Evolutionary conservation across 2,113 vertebrate genomes (phyloP), one percentile per base, ranked within the genome.

Genomic region (Xenopus laevis): DNA sequence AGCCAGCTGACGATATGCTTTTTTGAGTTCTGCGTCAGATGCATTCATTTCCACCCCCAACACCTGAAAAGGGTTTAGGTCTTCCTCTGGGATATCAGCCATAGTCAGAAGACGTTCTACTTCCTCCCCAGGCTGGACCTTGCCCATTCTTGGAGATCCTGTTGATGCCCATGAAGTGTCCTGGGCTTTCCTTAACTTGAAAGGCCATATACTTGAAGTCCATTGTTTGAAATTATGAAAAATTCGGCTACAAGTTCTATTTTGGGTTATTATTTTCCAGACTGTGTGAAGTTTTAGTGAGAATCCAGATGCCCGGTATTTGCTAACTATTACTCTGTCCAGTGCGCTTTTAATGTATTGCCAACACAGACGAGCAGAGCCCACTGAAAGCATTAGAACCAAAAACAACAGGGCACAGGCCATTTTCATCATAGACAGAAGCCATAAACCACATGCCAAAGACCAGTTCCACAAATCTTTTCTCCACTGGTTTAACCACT

Each of bases 11-110:
- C 94, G 92, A 83, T 98, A 98, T 18, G 96, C 95, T 79, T 90
- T 92, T 72, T 93, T 93, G 74, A 98, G 87, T 81, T 98, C 96
- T 0, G 85, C 69, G 9, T 98, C 95, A 0, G 91, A 91, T 17
- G 95, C 95, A 0, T 92, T 87, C 1, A 84, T 79, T 73, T 96
- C 94, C 80, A 97, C 89, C 0, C 95, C 95, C 30, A 98, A 87
- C 78, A 96, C 95, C 16, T 89, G 86, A 80, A 96, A 97, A 16
- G 96, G 95, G 80, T 98, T 92, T 61, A 97, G 86, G 71, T 98
- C 94, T 10, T 96, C 95, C 80, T 98, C 95, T 18, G 96, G 91
- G 57, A 94, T 82, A 53, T 86, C 87, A 0, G 92, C 91, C 86
- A 97, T 81, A 0, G 93, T 91, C 80, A 97, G 85, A 71, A 98